A percentile compares a stretch with the other conserved stretches of the same genome.
Conservation (phyloP, 2,888 invertebrate species). For the Eudasyphora cyanicolor region DNA sequence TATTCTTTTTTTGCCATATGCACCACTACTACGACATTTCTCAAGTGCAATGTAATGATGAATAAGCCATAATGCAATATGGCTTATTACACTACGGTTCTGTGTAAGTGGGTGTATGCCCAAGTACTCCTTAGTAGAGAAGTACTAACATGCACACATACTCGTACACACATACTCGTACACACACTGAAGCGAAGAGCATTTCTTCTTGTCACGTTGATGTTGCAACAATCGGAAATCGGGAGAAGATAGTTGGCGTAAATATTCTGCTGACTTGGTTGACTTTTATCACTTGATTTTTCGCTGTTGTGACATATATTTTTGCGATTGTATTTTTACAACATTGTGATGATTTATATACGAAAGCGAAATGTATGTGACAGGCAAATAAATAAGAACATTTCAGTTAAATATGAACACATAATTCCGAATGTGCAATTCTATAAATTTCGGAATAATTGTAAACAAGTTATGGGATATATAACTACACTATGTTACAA, state of each 20-base stretch:
- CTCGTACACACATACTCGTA: background rate
- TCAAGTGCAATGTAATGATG: conserved; percentile 29
- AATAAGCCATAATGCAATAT: conserved; percentile 18
- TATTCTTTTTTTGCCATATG: background rate
- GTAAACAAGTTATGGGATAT: too few relatives aligned
- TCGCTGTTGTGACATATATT: background rate
- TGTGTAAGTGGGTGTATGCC: background rate
- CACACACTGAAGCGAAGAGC: too few relatives aligned
- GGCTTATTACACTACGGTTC: background rate
- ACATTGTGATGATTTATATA: background rate
- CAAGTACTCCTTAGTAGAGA: background rate
- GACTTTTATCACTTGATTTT: conserved; percentile 22
- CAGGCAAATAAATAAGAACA: too few relatives aligned
- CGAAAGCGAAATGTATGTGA: too few relatives aligned
- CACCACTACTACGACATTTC: background rate
- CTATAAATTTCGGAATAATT: too few relatives aligned
- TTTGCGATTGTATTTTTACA: background rate
- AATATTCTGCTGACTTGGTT: background rate
- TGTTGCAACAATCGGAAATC: background rate
- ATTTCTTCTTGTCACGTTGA: background rate
- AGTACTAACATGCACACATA: background rate
- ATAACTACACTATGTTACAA: too few relatives aligned
- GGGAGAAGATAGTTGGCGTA: background rate
- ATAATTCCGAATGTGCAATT: too few relatives aligned
- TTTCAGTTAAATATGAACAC: too few relatives aligned